These are phyloP conservation scores for Caenorhabditis plicata DNA, from an alignment of 2,888 invertebrate genomes.

Conservation along the genomic window DNA sequence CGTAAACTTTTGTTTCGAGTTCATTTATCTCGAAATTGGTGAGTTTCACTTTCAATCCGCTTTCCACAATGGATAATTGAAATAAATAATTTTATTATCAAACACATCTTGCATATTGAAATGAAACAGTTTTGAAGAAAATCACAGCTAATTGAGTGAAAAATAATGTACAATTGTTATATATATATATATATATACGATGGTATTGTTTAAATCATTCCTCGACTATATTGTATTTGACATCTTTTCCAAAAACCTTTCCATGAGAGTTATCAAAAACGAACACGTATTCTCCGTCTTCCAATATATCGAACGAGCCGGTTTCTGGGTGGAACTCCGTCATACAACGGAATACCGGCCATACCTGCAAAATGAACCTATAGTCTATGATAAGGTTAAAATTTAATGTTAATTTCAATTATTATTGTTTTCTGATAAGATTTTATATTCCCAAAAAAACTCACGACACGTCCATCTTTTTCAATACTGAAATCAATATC, in stretches of 20 bases:
- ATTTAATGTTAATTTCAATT: background rate
- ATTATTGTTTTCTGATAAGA: conserved; percentile 8
- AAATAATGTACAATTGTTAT: background rate
- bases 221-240: conserved; percentile 45
- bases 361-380: conserved; percentile 30
- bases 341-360: conserved; percentile 53
- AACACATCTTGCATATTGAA: background rate
- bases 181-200: too few species aligned
- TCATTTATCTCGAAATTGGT: background rate
- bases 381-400: too few species aligned
- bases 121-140: background rate
- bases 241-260: conserved; percentile 55
- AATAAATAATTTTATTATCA: background rate
- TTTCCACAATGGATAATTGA: too few species aligned
- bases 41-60: background rate
- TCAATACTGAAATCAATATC: conserved; percentile 48
- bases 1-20: background rate
- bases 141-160: background rate
- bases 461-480: conserved; percentile 31
- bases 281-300: conserved; percentile 48
- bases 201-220: conserved; percentile 8
- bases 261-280: conserved; percentile 59
- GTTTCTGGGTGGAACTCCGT: conserved; percentile 61
- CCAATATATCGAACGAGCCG: conserved; percentile 38
- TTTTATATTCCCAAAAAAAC: conserved; percentile 10